Evolutionary conservation across 2,797 vertebrate species (phyloP).

Genomic region (Clarias laeviceps): DNA sequence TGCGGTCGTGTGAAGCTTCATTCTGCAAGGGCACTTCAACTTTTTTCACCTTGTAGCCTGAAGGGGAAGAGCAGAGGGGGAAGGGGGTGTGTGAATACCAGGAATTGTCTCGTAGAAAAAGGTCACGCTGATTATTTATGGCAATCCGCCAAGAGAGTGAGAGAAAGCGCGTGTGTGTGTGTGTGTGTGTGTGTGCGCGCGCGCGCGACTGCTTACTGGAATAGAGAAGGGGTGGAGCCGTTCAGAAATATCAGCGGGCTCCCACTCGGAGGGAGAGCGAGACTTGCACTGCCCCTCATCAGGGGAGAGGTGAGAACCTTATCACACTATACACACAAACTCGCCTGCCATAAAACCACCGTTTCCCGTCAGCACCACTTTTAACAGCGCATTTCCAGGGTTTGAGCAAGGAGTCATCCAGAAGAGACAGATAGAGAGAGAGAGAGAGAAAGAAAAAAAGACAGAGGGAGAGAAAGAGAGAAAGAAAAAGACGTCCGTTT

Average conservation of each 20-base stretch:
- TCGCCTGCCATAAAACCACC: slow-evolving; percentile 41
- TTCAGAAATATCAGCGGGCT: slow-evolving; percentile 70
- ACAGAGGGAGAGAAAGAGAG: not conserved
- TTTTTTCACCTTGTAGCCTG: slow-evolving; percentile 70
- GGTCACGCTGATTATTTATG: slow-evolving; percentile 79
- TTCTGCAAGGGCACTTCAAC: slow-evolving; percentile 61
- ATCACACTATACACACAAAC: slow-evolving; percentile 27
- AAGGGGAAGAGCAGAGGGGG: slow-evolving; percentile 66
- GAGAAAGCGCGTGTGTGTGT: slow-evolving; percentile 40
- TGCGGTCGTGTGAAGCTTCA: slow-evolving; percentile 25
- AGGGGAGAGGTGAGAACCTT: slow-evolving; percentile 39
- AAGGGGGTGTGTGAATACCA: slow-evolving; percentile 74
- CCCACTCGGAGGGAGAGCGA: slow-evolving; percentile 63
- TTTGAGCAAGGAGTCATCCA: slow-evolving; percentile 26
- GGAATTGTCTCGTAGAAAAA: slow-evolving; percentile 78
- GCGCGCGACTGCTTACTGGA: slow-evolving; percentile 71
- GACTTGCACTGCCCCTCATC: slow-evolving; percentile 56
- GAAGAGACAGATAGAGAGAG: slow-evolving; percentile 15
- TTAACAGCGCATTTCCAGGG: slow-evolving; percentile 20
- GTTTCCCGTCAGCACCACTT: slow-evolving; percentile 21
- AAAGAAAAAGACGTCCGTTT: not conserved
- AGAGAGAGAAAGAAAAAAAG: not conserved
- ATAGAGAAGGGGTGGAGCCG: slow-evolving; percentile 74
- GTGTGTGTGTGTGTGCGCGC: slow-evolving; percentile 15
- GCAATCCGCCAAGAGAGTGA: slow-evolving; percentile 69